Base-by-base conservation (phyloP, 2,113 vertebrate species). In the Ailurus styani region DNA sequence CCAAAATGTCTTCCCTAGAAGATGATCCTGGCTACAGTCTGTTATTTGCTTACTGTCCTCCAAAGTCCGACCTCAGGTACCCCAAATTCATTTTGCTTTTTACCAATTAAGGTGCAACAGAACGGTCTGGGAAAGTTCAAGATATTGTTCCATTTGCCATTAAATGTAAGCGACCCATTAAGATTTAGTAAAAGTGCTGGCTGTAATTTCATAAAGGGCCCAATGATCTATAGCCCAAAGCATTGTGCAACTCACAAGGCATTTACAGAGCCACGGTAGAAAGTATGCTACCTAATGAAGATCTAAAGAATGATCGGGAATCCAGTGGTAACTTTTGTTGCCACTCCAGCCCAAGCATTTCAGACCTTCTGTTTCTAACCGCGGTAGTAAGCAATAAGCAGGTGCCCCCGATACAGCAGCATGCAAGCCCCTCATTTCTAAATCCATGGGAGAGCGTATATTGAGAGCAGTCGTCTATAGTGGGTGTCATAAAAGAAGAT, bases 371-470 rank as follows among this genome's bases (percentile, higher is more conserved):
- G 1, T 52, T 96, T 75, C 75, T 40, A 57, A 40, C 15, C 18
- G 20, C 1, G 14, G 13, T 0, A 29, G 4, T 57, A 90, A 79
- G 18, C 23, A 15, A 7, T 37, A 54, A 68, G 31, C 20, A 54
- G 12, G 62, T 62, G 45, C 27, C 3, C 17, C 18, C 62, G 7
- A 86, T 0, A 3, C 0, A 47, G 29, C 5, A 57, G 5, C 37
- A 20, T 42, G n/a, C 2, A 66, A 34, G 29, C 0, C 2, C n/a
- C 17, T 66, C 75, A 47, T 25, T 29, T 72, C 60, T 57, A 78
- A 52, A 45, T 42, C 45, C n/a, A 50, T 0, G 7, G 23, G 6
- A 34, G 3, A 34, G 3, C n/a, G 1, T 23, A 3, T 1, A 20
- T 10, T 9, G 11, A 72, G 75, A 92, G 34, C 66, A 52, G 4